A percentile compares a stretch with the other conserved stretches of the same genome.
These are phyloP conservation scores for Macrotus californicus DNA, from an alignment of 2,113 vertebrate genomes.

Conservation along the genomic window DNA sequence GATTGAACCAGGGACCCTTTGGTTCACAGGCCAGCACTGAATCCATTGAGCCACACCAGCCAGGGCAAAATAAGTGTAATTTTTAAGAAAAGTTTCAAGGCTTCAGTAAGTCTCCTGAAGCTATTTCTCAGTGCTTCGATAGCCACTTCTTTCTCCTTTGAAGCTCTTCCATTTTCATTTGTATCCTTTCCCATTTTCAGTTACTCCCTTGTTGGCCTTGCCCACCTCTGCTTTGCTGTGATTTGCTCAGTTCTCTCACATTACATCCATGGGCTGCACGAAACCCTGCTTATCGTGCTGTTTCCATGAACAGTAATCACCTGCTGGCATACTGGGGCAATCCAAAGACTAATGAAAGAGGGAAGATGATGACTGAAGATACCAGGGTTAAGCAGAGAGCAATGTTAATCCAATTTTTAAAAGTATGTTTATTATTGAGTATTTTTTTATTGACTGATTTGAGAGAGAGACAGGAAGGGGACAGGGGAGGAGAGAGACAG, in stretches of 20 bases:
- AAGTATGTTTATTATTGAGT: neutral
- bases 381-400: neutral
- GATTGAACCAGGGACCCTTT: no score
- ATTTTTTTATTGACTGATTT: no score
- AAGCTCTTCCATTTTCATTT: no score
- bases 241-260: neutral
- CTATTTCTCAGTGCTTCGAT: neutral
- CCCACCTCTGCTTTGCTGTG: neutral
- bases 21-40: no score
- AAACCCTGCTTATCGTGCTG: neutral
- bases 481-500: no score
- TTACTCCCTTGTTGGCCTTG: neutral
- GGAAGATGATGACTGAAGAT: neutral
- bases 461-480: no score
- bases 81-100: neutral
- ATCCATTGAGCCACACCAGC: no score
- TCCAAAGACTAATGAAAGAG: neutral
- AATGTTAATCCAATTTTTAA: neutral
- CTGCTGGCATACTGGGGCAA: neutral
- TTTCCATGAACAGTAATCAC: neutral
- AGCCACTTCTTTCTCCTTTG: neutral
- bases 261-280: neutral
- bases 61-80: neutral
- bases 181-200: neutral
- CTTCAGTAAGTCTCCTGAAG: neutral